Percentiles rank a stretch among this genome's conserved stretches.
These are phyloP conservation scores for Pocillopora grandis DNA, from an alignment of 92 coral and sea anemone genomes.

Conservation along the genomic window DNA sequence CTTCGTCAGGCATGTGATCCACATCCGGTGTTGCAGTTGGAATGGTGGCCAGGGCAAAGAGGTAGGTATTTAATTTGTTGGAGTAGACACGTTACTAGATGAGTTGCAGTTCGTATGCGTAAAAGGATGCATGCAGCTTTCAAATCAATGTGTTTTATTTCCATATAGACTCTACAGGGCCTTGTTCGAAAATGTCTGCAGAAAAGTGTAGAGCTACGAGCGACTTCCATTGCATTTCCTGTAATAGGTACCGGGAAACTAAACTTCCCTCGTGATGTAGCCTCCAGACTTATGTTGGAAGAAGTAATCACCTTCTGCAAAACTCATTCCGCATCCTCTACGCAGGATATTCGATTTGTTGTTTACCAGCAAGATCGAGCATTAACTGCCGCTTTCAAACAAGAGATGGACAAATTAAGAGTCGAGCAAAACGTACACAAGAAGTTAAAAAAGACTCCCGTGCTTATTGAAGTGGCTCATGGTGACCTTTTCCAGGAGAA, in stretches of 20 bases:
- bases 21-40: slow-evolving; percentile 50
- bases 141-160: not conserved
- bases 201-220: slow-evolving; percentile 44
- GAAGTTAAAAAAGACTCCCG: not conserved
- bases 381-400: slow-evolving; percentile 56
- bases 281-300: slow-evolving; percentile 63
- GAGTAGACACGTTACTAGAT: no score
- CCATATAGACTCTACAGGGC: slow-evolving; percentile 34
- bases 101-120: no score
- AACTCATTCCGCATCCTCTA: slow-evolving; percentile 16
- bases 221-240: slow-evolving; percentile 70
- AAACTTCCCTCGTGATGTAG: slow-evolving; percentile 62
- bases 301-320: slow-evolving; percentile 57
- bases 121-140: not conserved
- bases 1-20: slow-evolving; percentile 45
- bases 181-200: slow-evolving; percentile 63
- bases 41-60: not conserved
- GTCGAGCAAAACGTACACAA: not conserved
- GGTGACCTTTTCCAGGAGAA: slow-evolving; percentile 48
- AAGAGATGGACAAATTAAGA: slow-evolving; percentile 46
- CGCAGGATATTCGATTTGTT: slow-evolving; percentile 78
- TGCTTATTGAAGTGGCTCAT: slow-evolving; percentile 19
- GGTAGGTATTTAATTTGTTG: not conserved
- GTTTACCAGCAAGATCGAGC: slow-evolving; percentile 69
- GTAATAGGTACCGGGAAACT: slow-evolving; percentile 78